Conservation (phyloP, 2,888 invertebrate genomes). For the Eupithecia insigniata region DNA sequence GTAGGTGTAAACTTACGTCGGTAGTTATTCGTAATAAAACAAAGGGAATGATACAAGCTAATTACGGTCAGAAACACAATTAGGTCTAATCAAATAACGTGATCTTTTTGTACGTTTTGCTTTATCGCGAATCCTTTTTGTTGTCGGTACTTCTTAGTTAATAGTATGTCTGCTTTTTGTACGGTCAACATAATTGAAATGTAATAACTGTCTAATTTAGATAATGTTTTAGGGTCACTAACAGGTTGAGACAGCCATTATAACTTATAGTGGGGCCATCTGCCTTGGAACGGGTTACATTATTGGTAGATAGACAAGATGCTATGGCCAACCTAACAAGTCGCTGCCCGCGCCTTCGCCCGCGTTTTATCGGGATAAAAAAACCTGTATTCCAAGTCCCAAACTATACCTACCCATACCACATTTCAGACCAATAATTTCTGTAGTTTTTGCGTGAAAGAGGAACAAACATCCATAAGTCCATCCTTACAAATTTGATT, state of each 20-base stretch:
- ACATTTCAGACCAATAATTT: too few relatives aligned
- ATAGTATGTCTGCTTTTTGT: constrained; percentile 52
- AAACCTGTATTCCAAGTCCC: too few relatives aligned
- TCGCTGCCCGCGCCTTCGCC: too few relatives aligned
- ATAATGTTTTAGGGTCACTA: constrained; percentile 30
- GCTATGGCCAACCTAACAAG: background rate
- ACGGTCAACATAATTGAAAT: constrained; percentile 54
- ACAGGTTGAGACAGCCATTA: constrained; percentile 28
- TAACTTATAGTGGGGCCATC: constrained; percentile 10
- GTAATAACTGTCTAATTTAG: constrained; percentile 47
- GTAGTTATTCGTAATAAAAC: constrained; percentile 74
- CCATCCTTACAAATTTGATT: too few relatives aligned
- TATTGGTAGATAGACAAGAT: background rate
- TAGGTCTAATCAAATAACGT: constrained; percentile 82
- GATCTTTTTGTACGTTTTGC: constrained; percentile 74
- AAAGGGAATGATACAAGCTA: constrained; percentile 81
- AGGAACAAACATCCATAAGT: too few relatives aligned
- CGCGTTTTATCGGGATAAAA: too few relatives aligned
- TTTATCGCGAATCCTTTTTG: constrained; percentile 61
- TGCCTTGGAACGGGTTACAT: background rate
- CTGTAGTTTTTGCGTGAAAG: too few relatives aligned
- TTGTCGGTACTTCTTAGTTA: constrained; percentile 53
- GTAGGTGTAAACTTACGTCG: constrained; percentile 42
- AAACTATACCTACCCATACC: too few relatives aligned
- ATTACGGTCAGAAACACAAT: constrained; percentile 81